Base-by-base conservation (phyloP, 1,140 invertebrate genomes). In the Metopolophium dirhodum region DNA sequence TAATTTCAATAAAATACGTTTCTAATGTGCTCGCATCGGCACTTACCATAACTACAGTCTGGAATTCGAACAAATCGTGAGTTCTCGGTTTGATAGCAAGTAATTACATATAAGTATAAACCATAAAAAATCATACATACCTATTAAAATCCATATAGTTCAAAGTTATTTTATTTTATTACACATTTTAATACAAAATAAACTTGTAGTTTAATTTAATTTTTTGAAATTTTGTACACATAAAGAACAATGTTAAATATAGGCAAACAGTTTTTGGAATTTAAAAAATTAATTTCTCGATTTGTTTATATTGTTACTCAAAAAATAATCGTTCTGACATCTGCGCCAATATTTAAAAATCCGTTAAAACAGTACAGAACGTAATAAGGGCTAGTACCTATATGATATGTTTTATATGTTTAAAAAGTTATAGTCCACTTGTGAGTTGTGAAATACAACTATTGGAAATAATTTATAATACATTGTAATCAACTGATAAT, bases 1-100 rank as follows among this genome's bases (percentile, higher is more conserved):
- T 93, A 83, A 93, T 93, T 93, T 93, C 91, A 93, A 54, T 93
- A 85, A 93, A 85, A 93, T 93, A 86, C 49, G 49, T 93, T 86
- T 93, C 91, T 86, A 93, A 93, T 93, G 91, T 51, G 18, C 45
- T 14, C 49, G 68, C 77, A 23, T 82, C 68, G n/a, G 49, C 91
- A 85, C 82, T 85, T 54, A 83, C 49, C 49, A 49, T 83, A 41
- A 45, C 49, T 51, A 51, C 91, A 37, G 91, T 57, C 11, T n/a
- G 47, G 77, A 49, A 83, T 82, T 47, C 47, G 18, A 91, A 49
- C 22, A 49, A 49, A 82, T 49, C 68, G 45, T 57, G 88, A 54
- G 26, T 89, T 54, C 20, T 89, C 41, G 4, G 86, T 88, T 3
- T 35, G 51, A 89, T 49, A 14, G 87, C 20, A 3, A 86, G 83